phyloP scores from a whole-genome alignment of 2,888 invertebrate genomes.

The Tethea ocularis region DNA sequence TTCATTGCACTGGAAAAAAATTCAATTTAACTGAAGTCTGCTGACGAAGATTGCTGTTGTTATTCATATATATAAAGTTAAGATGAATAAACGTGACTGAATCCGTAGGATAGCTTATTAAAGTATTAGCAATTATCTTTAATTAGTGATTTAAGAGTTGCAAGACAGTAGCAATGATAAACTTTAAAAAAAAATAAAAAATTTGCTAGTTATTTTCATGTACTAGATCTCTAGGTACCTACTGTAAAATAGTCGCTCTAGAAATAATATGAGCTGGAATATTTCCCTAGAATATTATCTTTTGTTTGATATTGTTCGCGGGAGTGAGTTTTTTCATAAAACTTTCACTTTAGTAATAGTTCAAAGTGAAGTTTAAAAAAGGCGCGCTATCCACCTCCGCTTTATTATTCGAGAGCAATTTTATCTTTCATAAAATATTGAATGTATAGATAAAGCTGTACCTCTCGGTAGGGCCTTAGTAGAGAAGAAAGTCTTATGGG shows the following conservation, averaged over 20 bases:
- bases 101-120: no score
- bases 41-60: neutral
- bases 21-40: constrained; percentile 10
- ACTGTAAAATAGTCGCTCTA: neutral
- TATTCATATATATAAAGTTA: neutral
- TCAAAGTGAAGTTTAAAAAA: constrained; percentile 14
- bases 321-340: neutral
- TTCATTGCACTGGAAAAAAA: constrained; percentile 30
- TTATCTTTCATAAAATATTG: constrained; percentile 43
- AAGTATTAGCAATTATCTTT: no score
- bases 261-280: neutral
- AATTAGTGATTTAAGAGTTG: no score
- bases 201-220: no score
- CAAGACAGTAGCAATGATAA: no score
- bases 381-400: constrained; percentile 14
- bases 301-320: constrained; percentile 1
- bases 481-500: constrained; percentile 45
- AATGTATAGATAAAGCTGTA: constrained; percentile 44
- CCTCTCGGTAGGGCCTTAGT: constrained; percentile 21
- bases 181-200: no score
- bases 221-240: no score
- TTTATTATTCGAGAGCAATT: constrained; percentile 23
- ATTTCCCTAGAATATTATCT: neutral
- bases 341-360: neutral
- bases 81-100: neutral